Base-by-base conservation (phyloP, 1,140 invertebrate genomes). In the Drosophila repletoides region DNA sequence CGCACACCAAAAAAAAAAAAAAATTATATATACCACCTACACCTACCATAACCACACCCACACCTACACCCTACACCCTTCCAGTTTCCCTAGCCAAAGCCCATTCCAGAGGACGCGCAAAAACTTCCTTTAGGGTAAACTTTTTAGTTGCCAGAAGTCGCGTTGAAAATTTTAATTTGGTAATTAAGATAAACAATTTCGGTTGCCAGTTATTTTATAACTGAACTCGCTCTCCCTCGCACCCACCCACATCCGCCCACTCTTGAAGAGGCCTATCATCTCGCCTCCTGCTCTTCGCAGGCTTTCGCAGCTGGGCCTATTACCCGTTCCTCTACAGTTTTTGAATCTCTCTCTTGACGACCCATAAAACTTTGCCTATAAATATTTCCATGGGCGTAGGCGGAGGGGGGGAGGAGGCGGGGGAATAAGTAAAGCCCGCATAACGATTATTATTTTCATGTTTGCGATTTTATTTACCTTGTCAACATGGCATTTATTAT, bases 151-250 rank as follows among this genome's bases (percentile, higher is more conserved):
- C 7, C 46, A 21, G n/a, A 26, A 29, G 53, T 67, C 67, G 79
- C 75, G 61, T 31, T 79, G 76, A 86, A 87, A 87, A 86, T 87
- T 87, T 67, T 87, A 86, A 86, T 86, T 86, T 88, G 72, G 84
- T 74, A 79, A 88, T 88, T 88, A 88, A 88, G 84, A 86, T 84
- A 88, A 88, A 84, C 79, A 84, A 86, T 84, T 79, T 79, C 74
- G 72, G 80, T 60, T 72, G 56, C 60, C 71, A 86, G 74, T 84
- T 84, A 74, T 77, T 74, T 69, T 72, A 76, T 77, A 71, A 61
- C 51, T 4, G 6, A 22, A 5, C 19, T 28, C 28, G 14, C 21
- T 10, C 31, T 14, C 6, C 29, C 22, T n/a, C 45, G 19, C 31
- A 33, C 33, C 21, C 24, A 26, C 40, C 21, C 10, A 5, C 14